phyloP scores from a whole-genome alignment of 2,113 vertebrate species.

The Aptenodytes patagonicus region DNA sequence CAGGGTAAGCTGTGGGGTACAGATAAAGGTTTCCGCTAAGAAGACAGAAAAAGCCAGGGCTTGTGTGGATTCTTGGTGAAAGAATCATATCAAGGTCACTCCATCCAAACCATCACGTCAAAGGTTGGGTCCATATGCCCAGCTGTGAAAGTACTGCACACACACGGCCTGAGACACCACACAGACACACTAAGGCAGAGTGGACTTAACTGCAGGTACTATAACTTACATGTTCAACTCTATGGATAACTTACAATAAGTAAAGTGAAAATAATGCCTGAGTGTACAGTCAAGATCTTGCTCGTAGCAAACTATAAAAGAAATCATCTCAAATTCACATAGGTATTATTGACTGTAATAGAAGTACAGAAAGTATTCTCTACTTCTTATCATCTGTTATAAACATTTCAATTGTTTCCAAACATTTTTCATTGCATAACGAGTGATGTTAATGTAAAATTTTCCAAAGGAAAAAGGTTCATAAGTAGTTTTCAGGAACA shows the following conservation, averaged over 20 bases:
- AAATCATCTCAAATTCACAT: background rate
- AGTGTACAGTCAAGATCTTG: background rate
- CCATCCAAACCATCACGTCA: background rate
- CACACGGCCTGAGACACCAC: background rate
- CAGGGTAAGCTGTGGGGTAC: background rate
- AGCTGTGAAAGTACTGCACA: background rate
- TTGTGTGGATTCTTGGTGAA: background rate
- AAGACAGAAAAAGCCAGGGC: background rate
- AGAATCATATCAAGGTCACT: background rate
- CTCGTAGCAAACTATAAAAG: background rate
- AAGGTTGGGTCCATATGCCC: background rate
- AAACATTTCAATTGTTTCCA: conserved; percentile 25
- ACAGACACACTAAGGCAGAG: background rate
- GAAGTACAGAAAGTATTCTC: background rate
- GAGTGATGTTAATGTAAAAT: background rate
- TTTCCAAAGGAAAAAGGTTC: conserved; percentile 16
- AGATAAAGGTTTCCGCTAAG: background rate
- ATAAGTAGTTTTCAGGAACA: conserved; percentile 27
- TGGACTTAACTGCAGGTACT: background rate
- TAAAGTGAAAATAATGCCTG: background rate
- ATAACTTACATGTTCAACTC: background rate
- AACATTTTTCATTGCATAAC: conserved; percentile 10
- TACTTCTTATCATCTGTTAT: conserved; percentile 7
- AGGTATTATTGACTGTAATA: background rate
- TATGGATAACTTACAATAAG: background rate